phyloP scores from a whole-genome alignment of 1,140 invertebrate species.

The Pseudomyrmex flavicornis region DNA sequence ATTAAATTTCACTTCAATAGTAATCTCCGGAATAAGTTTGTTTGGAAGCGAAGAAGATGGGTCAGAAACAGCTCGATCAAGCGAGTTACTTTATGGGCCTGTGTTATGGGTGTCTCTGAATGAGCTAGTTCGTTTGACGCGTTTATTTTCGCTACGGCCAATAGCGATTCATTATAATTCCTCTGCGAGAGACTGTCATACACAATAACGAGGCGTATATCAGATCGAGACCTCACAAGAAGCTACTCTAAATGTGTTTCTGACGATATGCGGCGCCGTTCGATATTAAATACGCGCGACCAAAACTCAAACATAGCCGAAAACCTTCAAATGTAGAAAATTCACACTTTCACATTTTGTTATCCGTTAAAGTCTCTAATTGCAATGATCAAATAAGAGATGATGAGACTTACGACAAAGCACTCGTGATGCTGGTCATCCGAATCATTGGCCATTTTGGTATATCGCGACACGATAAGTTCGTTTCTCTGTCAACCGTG shows the following conservation, averaged over 20 bases:
- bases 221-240: not conserved
- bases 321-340: too few species aligned
- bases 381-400: constrained; percentile 26
- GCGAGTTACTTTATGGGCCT: not conserved
- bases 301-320: too few species aligned
- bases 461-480: constrained; percentile 2
- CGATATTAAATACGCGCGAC: too few species aligned
- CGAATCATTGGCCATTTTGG: constrained; percentile 29
- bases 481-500: not conserved
- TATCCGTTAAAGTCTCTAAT: not conserved
- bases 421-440: constrained; percentile 28
- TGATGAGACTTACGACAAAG: constrained; percentile 45
- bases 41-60: constrained; percentile 2
- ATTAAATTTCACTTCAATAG: not conserved
- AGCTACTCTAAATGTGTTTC: not conserved
- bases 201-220: not conserved
- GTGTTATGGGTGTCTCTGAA: not conserved
- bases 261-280: too few species aligned
- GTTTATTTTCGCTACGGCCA: not conserved
- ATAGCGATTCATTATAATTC: constrained; percentile 24
- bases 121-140: not conserved
- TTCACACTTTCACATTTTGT: too few species aligned
- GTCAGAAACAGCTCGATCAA: not conserved
- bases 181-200: not conserved
- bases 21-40: constrained; percentile 14